Percentiles rank a stretch among this genome's conserved stretches.
phyloP scores from a whole-genome alignment of 2,888 invertebrate species.

The Molorchus minor region DNA sequence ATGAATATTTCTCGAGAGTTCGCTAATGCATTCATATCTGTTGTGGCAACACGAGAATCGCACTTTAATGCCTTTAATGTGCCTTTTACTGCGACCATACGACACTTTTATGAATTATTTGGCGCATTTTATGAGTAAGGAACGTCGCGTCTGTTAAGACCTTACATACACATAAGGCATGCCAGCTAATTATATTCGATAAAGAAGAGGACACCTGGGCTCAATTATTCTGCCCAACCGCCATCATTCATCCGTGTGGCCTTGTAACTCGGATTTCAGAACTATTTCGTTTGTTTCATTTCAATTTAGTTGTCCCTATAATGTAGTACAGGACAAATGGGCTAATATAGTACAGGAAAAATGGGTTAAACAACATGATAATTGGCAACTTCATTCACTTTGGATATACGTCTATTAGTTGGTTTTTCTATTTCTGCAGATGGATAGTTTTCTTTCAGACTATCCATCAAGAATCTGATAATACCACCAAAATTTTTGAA shows the following conservation, averaged over 20 bases:
- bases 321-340: too few relatives aligned
- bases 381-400: too few relatives aligned
- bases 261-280: constrained; percentile 28
- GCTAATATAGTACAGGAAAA: too few relatives aligned
- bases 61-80: not conserved
- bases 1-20: not conserved
- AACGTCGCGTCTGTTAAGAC: constrained; percentile 1
- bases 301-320: too few relatives aligned
- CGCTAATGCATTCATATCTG: constrained; percentile 4
- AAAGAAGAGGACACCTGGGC: constrained; percentile 38
- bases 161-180: constrained; percentile 16
- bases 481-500: too few relatives aligned
- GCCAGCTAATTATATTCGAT: constrained; percentile 31
- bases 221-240: constrained; percentile 37
- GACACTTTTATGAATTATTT: constrained; percentile 10
- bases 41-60: not conserved
- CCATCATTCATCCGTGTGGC: constrained; percentile 33
- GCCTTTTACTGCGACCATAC: not conserved
- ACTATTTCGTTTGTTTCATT: constrained; percentile 32
- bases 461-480: too few relatives aligned
- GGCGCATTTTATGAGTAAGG: constrained; percentile 8
- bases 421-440: too few relatives aligned
- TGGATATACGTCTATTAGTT: too few relatives aligned
- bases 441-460: too few relatives aligned
- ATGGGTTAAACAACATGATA: too few relatives aligned